These are phyloP conservation scores for Pyrochroa serraticornis DNA, from an alignment of 2,888 invertebrate genomes.

Conservation along the genomic window DNA sequence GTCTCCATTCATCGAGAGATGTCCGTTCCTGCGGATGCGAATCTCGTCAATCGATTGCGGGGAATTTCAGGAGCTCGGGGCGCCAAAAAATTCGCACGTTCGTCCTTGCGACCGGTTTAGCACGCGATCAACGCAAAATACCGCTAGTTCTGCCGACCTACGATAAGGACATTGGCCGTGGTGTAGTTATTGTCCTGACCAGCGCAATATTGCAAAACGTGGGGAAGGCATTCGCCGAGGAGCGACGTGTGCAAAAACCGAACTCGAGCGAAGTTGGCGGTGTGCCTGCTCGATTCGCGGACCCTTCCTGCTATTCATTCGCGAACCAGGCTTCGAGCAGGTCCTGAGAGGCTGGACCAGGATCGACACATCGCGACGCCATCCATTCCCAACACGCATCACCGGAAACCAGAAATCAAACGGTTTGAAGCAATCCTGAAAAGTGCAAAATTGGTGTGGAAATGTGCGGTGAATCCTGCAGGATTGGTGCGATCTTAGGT, in stretches of 20 bases:
- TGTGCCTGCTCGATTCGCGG: slow-evolving; percentile 27
- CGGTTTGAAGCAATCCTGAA: too few relatives aligned
- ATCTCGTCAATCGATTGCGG: neutral
- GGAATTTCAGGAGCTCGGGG: neutral
- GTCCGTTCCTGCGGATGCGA: neutral
- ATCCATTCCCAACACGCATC: too few relatives aligned
- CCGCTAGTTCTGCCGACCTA: slow-evolving; percentile 54
- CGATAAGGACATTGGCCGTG: slow-evolving; percentile 56
- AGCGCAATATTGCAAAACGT: slow-evolving; percentile 56
- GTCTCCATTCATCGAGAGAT: neutral
- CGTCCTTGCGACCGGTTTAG: slow-evolving; percentile 40
- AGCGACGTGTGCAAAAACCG: slow-evolving; percentile 54
- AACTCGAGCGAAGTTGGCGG: slow-evolving; percentile 45
- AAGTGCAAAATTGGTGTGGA: neutral
- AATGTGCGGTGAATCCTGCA: neutral
- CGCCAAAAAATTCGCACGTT: slow-evolving; percentile 25
- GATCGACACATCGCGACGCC: neutral
- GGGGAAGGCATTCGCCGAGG: slow-evolving; percentile 42
- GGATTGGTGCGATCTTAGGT: neutral
- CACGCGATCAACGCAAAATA: slow-evolving; percentile 49
- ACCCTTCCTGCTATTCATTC: slow-evolving; percentile 42
- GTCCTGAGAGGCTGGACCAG: slow-evolving; percentile 24
- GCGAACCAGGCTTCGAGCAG: slow-evolving; percentile 48
- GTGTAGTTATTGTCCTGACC: slow-evolving; percentile 50
- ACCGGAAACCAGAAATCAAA: too few relatives aligned